Evolutionary conservation across 2,888 invertebrate species (phyloP).

Genomic region (Agriopis marginaria): DNA sequence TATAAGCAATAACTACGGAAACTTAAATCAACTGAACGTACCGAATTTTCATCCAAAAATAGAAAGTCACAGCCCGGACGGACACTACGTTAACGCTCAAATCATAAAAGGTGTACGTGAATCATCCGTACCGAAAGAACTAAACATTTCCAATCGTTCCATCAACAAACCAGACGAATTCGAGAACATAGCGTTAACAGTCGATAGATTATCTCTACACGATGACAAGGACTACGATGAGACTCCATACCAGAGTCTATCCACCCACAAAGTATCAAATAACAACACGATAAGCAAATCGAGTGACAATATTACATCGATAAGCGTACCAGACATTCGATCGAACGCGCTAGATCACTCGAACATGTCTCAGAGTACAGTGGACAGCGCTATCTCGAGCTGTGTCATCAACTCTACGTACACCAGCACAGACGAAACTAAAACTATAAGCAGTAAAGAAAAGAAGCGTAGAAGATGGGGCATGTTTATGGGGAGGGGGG

Average conservation of each 20-base stretch:
- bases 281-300: conserved; percentile 69
- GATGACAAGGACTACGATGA: conserved; percentile 74
- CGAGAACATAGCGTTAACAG: conserved; percentile 64
- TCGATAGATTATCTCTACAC: conserved; percentile 70
- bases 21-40: conserved; percentile 53
- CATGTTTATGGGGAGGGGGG: conserved; percentile 88
- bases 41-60: conserved; percentile 54
- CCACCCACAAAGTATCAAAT: conserved; percentile 71
- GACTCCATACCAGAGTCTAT: conserved; percentile 80
- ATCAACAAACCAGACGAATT: conserved; percentile 63
- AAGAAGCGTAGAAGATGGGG: conserved; percentile 89
- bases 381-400: conserved; percentile 65
- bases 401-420: conserved; percentile 67
- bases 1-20: conserved; percentile 64
- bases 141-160: conserved; percentile 60
- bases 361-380: conserved; percentile 55
- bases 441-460: conserved; percentile 80
- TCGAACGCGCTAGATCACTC: conserved; percentile 36
- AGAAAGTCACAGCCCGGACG: conserved; percentile 61
- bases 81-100: conserved; percentile 81
- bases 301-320: conserved; percentile 76
- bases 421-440: conserved; percentile 59
- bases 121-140: conserved; percentile 71
- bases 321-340: conserved; percentile 61
- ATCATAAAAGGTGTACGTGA: conserved; percentile 77